Evolutionary conservation across 2,888 invertebrate genomes (phyloP), one percentile per base, ranked within the genome.

Genomic region (Nemotelus pantherinus): DNA sequence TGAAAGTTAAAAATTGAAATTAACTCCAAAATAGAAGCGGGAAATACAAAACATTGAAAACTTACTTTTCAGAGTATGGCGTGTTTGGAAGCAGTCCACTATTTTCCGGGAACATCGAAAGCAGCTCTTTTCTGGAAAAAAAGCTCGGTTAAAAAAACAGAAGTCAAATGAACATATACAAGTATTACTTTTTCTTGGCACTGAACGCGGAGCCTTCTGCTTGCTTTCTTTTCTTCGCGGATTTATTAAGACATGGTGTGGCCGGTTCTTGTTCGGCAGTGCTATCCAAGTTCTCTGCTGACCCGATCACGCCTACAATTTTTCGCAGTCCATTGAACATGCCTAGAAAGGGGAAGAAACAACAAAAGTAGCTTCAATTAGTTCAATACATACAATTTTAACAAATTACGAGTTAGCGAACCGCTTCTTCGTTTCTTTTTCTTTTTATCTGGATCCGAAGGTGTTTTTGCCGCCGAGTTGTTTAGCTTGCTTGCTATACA

Each of bases 381-480:
- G 58, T 77, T 45, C 41, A 47, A 58, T 41, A 60, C 9, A 68
- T 57, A 41, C 50, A 47, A 47, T 45, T 45, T 48, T 47, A 74
- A 78, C 79, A 79, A 80, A 77, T 89, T 90, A 94, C 95, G 91
- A 87, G 95, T 95, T 81, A 95, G 89, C 82, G 95, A 95, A 82
- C 95, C 95, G 89, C 95, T 95, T 82, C 94, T 90, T 84, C 95
- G 89, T 86, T 95, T 94, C 86, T 94, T 95, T 84, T 92, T 92
- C 83, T 89, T 90, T 82, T 91, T 90, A 78, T 89, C 88, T 41
- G 55, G 6, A 3, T 58, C 76, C 55, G 43, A 44, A 41, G 74
- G 44, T 41, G 58, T 65, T 60, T 81, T 70, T 57, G 58, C 5
- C n/a, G 43, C 63, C 39, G 48, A 6, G 58, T 88, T 87, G 82